Evolutionary conservation across 2,888 invertebrate species (phyloP).

Genomic region (Synergus laeviventris): DNA sequence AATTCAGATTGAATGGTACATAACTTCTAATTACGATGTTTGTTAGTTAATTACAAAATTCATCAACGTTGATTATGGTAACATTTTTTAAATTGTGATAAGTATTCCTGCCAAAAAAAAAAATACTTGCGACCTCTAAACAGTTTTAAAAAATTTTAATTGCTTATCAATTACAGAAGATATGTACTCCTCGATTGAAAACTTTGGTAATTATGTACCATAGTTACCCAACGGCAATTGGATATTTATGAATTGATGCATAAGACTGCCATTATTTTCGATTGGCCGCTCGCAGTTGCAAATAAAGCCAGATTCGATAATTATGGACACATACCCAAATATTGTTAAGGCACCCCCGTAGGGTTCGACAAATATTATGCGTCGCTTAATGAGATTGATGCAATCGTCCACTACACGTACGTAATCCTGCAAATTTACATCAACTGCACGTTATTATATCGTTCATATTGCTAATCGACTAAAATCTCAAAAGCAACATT

Average conservation of each 20-base stretch:
- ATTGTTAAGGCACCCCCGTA: conserved; percentile 61
- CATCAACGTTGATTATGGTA: too few species aligned
- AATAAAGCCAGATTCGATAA: conserved; percentile 66
- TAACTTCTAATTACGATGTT: not conserved
- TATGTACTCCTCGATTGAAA: not conserved
- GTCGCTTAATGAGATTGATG: conserved; percentile 71
- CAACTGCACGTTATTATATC: conserved; percentile 44
- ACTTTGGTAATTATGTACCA: not conserved
- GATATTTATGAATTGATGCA: conserved; percentile 31
- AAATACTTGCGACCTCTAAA: not conserved
- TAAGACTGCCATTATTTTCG: conserved; percentile 61
- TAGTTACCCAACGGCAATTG: not conserved
- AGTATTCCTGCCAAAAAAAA: not conserved
- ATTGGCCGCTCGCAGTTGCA: conserved; percentile 58
- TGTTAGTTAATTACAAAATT: too few species aligned
- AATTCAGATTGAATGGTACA: not conserved
- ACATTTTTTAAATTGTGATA: too few species aligned
- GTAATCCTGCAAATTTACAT: conserved; percentile 63
- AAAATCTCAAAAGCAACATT: conserved; percentile 9
- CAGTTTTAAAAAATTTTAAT: not conserved
- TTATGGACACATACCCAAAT: conserved; percentile 69
- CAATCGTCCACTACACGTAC: conserved; percentile 66
- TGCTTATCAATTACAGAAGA: not conserved
- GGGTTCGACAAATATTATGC: conserved; percentile 65
- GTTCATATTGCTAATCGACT: conserved; percentile 43